Base-by-base conservation (phyloP, 2,113 vertebrate genomes). In the Copsychus sechellarum region DNA sequence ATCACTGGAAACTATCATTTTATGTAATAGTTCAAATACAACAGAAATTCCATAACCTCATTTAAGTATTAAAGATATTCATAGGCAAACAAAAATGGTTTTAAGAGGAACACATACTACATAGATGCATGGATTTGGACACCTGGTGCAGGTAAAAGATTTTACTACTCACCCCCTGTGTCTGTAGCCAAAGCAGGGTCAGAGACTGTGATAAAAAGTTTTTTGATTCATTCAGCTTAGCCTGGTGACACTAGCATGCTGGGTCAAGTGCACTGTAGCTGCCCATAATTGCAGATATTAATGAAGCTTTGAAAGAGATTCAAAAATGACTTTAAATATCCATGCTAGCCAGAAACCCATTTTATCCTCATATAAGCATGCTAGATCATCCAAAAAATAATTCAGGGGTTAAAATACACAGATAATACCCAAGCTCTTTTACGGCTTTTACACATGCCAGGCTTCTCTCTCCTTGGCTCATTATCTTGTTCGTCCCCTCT, bases 261-360 rank as follows among this genome's bases (percentile, higher is more conserved):
- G 73, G 96, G 94, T 97, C 97, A 97, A 98, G 73, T 72, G 86
- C 47, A 62, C 81, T 93, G 89, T 94, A 95, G 96, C 95, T 96
- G 84, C 91, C 86, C 96, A 47, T 92, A 96, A 97, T 94, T 93
- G 78, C 90, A 90, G 92, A 94, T 25, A 81, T 89, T 89, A 95
- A 93, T 92, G 85, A 91, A 90, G 95, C 97, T 97, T 97, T 95
- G 96, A 97, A 97, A 96, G 58, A 84, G 94, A 96, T 96, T 95
- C 31, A 92, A 69, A 92, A 96, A 95, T 93, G 1, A 97, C 86
- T 92, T 86, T 81, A 80, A 96, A 97, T 82, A 83, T 92, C 88
- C 89, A 84, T 4, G 3, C 78, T 87, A 67, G 47, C 94, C 95
- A 96, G 95, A 95, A 98, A 90, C 54, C 90, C 82, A 97, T 97